Conservation (phyloP, 2,888 invertebrate genomes). For the Metalampra italica region DNA sequence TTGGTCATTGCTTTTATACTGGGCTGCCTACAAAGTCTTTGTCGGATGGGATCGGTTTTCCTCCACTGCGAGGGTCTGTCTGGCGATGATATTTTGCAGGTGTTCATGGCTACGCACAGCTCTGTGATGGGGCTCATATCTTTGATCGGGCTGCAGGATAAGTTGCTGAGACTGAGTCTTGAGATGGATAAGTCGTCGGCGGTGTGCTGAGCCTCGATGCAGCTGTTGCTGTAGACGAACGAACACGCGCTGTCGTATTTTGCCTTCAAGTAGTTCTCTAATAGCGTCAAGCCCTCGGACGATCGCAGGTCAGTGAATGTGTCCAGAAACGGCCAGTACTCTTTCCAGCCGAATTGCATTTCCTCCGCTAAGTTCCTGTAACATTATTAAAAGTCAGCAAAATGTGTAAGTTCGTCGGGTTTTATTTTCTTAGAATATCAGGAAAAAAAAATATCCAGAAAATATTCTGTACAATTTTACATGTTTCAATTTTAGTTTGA, state of each 20-base stretch:
- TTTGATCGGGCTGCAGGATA: conserved; percentile 32
- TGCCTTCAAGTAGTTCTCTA: conserved; percentile 86
- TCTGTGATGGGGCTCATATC: conserved; percentile 79
- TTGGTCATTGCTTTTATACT: conserved; percentile 36
- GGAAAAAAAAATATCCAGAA: too few relatives aligned
- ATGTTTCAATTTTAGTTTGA: too few relatives aligned
- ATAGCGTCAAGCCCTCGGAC: conserved; percentile 82
- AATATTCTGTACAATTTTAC: too few relatives aligned
- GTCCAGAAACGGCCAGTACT: conserved; percentile 95
- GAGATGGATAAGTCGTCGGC: conserved; percentile 54
- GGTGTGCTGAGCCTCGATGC: conserved; percentile 38
- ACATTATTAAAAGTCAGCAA: conserved; percentile 14
- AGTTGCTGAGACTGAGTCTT: conserved; percentile 42
- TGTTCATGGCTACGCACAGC: conserved; percentile 77
- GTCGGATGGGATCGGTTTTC: conserved; percentile 55
- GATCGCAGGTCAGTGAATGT: conserved; percentile 88
- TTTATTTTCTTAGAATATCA: too few relatives aligned
- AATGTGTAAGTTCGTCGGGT: neutral
- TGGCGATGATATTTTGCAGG: conserved; percentile 67
- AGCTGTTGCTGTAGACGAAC: conserved; percentile 55
- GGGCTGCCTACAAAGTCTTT: conserved; percentile 54
- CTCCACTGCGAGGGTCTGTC: conserved; percentile 51
- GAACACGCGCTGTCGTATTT: conserved; percentile 71
- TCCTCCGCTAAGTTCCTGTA: conserved; percentile 83
- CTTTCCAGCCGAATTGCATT: conserved; percentile 89